Evolutionary conservation across 2,888 invertebrate species (phyloP), one percentile per base, ranked within the genome.

Genomic region (Molanna angustata): DNA sequence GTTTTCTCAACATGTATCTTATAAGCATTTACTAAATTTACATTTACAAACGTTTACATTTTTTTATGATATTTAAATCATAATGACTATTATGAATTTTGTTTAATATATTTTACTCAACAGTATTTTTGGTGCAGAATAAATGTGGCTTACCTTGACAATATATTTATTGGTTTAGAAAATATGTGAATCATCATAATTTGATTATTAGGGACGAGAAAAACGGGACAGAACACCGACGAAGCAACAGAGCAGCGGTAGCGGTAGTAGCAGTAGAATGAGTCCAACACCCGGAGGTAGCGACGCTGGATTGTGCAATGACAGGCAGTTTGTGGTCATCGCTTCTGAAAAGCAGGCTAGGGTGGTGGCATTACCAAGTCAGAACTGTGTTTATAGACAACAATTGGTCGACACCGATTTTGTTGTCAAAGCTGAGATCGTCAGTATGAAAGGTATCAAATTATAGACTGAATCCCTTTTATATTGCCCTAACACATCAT

Each of bases 331-430:
- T 74, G 90, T 91, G 61, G 92, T 94, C 48, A 84, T 97, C 63
- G 89, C 90, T 59, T 94, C 94, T 54, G 96, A 97, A 77, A 95
- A 94, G 75, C 93, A 96, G 78, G 94, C 92, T 58, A 83, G 93
- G 64, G 91, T 96, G 60, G 88, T 96, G 60, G 93, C 94, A 61
- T 82, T 96, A 68, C 96, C 96, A 60, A 94, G 94, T 64, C 96
- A 96, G 75, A 92, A 90, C 70, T 94, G 94, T 77, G 86, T 94
- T 63, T 94, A 93, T 76, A 84, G 94, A 64, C 90, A 91, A 71
- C 94, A 94, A 74, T 83, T 97, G 63, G 90, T 93, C 59, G 95
- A 96, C 67, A 84, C 87, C 7, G 92, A 94, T 73, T 93, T 94
- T 73, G 94, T 95, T 58, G 91, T 95, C 61, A 92, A 92, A 75